phyloP scores from a whole-genome alignment of 2,113 vertebrate species.

The sheep (Ovis aries) region ARS-UI_Ramb_v3.0 NC_056055.1:202410001-202410500 shows the following conservation, averaged over 20 bases:
- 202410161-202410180: constrained; percentile 10
- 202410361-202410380: not conserved
- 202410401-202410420: not conserved
- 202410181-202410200: constrained; percentile 41
- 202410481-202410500: not conserved
- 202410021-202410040: not conserved
- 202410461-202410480: not conserved
- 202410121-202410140: not conserved
- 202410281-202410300: constrained; percentile 18
- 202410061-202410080: not conserved
- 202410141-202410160: not conserved
- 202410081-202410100: not conserved
- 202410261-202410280: constrained; percentile 16
- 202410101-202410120: constrained; percentile 17
- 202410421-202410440: not conserved
- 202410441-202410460: not conserved
- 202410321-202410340: constrained; percentile 15
- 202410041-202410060: not conserved
- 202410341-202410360: constrained; percentile 32
- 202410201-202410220: not conserved
- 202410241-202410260: constrained; percentile 45
- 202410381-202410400: not conserved
- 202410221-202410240: not conserved
- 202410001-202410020: not conserved
- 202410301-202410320: constrained; percentile 11